Percentiles rank a stretch among this genome's conserved stretches.
Evolutionary conservation across 2,113 vertebrate genomes (phyloP).

Genomic region (Marcusenius ussheri): DNA sequence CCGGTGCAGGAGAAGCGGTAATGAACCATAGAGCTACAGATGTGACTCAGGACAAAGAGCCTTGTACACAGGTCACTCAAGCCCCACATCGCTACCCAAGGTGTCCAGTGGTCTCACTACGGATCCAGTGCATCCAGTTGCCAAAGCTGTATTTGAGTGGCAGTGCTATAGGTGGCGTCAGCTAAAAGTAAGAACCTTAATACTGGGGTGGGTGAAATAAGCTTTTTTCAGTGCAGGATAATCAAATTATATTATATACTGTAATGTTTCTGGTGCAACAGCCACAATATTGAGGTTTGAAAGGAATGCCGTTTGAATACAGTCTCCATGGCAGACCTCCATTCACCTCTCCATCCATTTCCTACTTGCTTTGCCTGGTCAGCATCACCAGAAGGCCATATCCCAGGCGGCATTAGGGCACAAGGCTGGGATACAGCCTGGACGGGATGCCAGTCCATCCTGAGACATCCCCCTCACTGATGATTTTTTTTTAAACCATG

Average conservation of each 20-base stretch:
- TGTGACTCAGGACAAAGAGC: neutral
- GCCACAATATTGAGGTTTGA: neutral
- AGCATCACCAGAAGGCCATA: neutral
- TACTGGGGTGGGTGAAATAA: neutral
- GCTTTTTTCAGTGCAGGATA: conserved; percentile 3
- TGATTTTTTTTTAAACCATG: neutral
- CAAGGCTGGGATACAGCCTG: neutral
- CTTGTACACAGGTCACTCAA: neutral
- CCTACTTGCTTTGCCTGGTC: neutral
- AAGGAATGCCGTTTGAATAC: neutral
- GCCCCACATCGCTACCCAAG: neutral
- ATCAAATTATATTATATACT: neutral
- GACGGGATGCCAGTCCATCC: neutral
- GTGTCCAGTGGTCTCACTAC: neutral
- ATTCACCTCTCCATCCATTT: neutral
- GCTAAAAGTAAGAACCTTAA: neutral
- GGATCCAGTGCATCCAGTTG: neutral
- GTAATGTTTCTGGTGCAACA: neutral
- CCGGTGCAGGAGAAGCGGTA: neutral
- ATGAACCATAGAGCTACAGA: neutral
- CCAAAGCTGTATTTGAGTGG: neutral
- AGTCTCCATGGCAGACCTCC: neutral
- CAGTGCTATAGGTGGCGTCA: neutral
- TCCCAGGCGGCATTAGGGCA: neutral
- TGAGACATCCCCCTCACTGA: neutral